A percentile compares a stretch with the other conserved stretches of the same genome.
These are phyloP conservation scores for Choloepus didactylus DNA, from an alignment of 2,797 vertebrate genomes.

Conservation along the genomic window DNA sequence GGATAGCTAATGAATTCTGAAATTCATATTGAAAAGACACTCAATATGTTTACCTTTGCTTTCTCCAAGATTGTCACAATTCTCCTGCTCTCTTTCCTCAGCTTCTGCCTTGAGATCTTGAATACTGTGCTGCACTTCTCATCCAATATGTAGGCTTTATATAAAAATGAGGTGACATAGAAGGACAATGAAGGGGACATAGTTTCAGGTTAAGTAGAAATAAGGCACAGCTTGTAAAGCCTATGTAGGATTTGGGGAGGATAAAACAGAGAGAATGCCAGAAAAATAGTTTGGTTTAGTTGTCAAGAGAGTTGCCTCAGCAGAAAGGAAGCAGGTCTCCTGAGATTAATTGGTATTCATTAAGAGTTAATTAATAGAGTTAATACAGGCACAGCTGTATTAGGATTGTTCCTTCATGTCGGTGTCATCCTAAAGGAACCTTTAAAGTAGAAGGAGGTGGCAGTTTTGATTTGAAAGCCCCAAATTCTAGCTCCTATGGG, in stretches of 20 bases:
- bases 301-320: neutral
- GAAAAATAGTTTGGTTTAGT: neutral
- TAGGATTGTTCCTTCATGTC: neutral
- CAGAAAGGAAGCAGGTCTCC: neutral
- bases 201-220: neutral
- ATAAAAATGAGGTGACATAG: neutral
- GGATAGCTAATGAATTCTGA: neutral
- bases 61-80: neutral
- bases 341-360: neutral
- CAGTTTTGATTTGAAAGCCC: neutral
- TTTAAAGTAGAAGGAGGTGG: neutral
- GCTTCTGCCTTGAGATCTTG: neutral
- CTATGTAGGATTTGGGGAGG: neutral
- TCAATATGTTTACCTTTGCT: neutral
- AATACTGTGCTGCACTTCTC: neutral
- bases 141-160: neutral
- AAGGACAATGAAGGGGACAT: neutral
- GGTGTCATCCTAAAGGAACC: neutral
- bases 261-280: neutral
- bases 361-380: neutral
- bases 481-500: neutral
- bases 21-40: neutral
- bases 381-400: neutral
- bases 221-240: neutral
- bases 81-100: neutral